phyloP scores from a whole-genome alignment of 2,113 vertebrate genomes.

The Centrocercus urophasianus region DNA sequence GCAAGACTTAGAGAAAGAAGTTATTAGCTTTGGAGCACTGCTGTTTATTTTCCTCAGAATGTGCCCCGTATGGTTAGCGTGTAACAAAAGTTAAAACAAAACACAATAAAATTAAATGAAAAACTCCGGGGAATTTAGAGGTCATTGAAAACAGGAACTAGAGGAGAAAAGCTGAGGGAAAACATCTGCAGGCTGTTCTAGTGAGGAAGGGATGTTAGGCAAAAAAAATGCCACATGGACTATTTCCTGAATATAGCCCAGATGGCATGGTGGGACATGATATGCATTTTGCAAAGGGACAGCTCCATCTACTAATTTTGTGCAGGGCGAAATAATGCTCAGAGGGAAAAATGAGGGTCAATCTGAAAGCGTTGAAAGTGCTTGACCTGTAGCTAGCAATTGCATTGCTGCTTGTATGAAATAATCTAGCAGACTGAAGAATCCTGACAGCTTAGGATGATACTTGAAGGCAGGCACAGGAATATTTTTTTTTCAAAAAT shows the following conservation, averaged over 20 bases:
- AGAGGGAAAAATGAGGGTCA: neutral
- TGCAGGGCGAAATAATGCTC: neutral
- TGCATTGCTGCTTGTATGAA: neutral
- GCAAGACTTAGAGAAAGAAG: neutral
- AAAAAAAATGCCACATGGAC: constrained; percentile 1
- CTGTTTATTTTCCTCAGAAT: constrained; percentile 55
- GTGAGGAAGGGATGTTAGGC: neutral
- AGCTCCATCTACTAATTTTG: neutral
- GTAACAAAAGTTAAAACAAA: constrained; percentile 45
- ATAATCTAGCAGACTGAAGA: neutral
- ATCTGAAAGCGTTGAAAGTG: neutral
- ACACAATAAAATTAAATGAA: constrained; percentile 41
- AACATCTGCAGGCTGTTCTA: constrained; percentile 62
- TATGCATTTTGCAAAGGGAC: neutral
- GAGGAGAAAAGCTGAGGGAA: constrained; percentile 49
- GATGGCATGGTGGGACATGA: neutral
- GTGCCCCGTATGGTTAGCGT: constrained; percentile 29
- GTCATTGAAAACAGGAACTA: constrained; percentile 67
- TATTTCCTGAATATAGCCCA: constrained; percentile 29
- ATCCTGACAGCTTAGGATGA: neutral
- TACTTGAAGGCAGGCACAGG: neutral
- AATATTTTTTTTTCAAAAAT: neutral
- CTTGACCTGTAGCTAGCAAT: neutral
- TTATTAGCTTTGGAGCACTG: constrained; percentile 11
- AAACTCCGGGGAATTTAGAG: constrained; percentile 24